Conservation (phyloP, 2,113 vertebrate species). For the Chionis minor region DNA sequence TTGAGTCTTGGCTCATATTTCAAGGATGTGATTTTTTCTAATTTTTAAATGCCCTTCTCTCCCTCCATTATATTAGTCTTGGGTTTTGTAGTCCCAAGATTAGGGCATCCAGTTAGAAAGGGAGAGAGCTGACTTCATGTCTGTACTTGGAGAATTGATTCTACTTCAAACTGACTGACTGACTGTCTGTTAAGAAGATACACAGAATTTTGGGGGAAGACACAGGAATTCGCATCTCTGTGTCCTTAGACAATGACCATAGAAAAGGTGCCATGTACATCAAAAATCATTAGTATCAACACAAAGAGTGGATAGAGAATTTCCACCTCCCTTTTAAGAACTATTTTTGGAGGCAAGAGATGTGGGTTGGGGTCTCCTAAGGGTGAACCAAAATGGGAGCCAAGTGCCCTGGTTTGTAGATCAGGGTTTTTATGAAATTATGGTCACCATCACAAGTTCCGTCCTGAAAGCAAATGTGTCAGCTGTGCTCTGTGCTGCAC, state of each 20-base stretch:
- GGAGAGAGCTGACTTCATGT: neutral
- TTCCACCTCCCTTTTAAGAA: neutral
- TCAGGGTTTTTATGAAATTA: neutral
- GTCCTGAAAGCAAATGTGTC: neutral
- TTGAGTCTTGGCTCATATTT: neutral
- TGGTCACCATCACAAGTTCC: neutral
- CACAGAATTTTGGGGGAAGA: neutral
- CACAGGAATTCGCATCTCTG: neutral
- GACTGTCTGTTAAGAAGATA: neutral
- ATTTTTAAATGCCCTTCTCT: neutral
- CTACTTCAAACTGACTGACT: neutral
- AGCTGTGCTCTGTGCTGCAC: neutral
- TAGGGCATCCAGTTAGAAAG: neutral
- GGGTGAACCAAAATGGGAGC: neutral
- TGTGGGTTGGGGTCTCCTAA: neutral
- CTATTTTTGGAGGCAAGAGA: neutral
- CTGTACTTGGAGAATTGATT: neutral
- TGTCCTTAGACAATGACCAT: neutral
- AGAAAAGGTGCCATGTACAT: neutral
- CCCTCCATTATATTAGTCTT: neutral
- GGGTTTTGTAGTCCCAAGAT: neutral
- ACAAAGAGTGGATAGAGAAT: neutral
- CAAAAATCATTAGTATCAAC: neutral
- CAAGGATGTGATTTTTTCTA: neutral
- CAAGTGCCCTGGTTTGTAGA: neutral